phyloP scores from a whole-genome alignment of 2,113 vertebrate genomes.

The Neolamprologus caudopunctatus region DNA sequence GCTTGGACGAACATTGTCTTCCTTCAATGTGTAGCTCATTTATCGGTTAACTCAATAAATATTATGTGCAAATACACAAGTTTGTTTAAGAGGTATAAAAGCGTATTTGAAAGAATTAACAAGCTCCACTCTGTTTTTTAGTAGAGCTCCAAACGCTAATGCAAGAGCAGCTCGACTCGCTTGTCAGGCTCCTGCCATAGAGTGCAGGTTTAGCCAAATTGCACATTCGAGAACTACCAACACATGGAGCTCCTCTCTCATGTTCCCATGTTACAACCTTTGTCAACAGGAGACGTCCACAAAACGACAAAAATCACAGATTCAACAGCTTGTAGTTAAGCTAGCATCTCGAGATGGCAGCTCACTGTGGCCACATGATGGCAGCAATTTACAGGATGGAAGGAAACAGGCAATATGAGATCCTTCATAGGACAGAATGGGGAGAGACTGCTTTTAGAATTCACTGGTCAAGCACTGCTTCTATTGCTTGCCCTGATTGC shows the following conservation, averaged over 20 bases:
- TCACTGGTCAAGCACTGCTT: not conserved
- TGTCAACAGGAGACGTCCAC: not conserved
- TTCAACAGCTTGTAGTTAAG: not conserved
- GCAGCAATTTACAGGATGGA: not conserved
- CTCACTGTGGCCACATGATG: not conserved
- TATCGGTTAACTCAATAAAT: not conserved
- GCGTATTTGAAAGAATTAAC: not conserved
- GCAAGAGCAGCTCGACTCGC: not conserved
- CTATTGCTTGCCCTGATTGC: not conserved
- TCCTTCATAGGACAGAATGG: not conserved
- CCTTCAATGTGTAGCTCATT: not conserved
- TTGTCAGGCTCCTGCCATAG: not conserved
- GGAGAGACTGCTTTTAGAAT: fast-evolving
- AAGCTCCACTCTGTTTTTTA: not conserved
- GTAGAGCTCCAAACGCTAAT: not conserved
- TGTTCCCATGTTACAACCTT: not conserved
- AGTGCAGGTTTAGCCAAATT: not conserved
- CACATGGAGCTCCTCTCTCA: not conserved
- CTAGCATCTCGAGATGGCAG: not conserved
- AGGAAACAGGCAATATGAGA: not conserved
- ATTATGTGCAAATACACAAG: not conserved
- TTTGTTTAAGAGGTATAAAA: not conserved
- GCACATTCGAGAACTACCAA: not conserved
- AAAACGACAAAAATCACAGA: not conserved
- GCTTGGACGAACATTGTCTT: fast-evolving